Evolutionary conservation across 2,113 vertebrate species (phyloP).

Genomic region (Oryzias woworae): DNA sequence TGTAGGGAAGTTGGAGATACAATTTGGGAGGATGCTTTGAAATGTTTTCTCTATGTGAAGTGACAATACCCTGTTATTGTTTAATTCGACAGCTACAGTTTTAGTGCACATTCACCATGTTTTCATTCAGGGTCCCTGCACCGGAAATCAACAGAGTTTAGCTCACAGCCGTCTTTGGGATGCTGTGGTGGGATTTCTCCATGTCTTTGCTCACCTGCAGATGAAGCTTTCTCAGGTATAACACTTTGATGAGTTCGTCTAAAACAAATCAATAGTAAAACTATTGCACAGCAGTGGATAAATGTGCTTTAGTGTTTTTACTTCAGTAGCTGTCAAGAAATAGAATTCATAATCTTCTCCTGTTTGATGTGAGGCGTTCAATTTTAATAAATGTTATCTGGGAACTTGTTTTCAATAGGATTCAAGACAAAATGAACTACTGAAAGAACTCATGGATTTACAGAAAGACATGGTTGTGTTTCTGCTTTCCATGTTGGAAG

Average conservation of each 20-base stretch:
- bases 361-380: neutral
- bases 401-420: slow-evolving; percentile 77
- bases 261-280: too few species aligned
- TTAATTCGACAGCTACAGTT: too few species aligned
- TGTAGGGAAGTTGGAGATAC: too few species aligned
- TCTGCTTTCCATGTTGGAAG: slow-evolving; percentile 96
- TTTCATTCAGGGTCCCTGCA: slow-evolving; percentile 86
- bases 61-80: too few species aligned
- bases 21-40: too few species aligned
- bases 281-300: neutral
- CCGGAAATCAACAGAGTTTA: slow-evolving; percentile 93
- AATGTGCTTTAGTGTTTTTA: slow-evolving; percentile 2
- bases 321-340: neutral
- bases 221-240: slow-evolving; percentile 96
- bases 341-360: neutral
- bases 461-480: slow-evolving; percentile 98
- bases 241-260: neutral
- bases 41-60: too few species aligned
- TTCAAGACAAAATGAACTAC: slow-evolving; percentile 90
- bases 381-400: neutral
- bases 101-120: slow-evolving; percentile 1
- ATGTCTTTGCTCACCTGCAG: slow-evolving; percentile 96
- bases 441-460: slow-evolving; percentile 95
- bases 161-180: slow-evolving; percentile 96
- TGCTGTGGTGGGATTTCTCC: slow-evolving; percentile 94